phyloP scores from a whole-genome alignment of 2,797 vertebrate genomes.

The Holocentrus rufus region DNA sequence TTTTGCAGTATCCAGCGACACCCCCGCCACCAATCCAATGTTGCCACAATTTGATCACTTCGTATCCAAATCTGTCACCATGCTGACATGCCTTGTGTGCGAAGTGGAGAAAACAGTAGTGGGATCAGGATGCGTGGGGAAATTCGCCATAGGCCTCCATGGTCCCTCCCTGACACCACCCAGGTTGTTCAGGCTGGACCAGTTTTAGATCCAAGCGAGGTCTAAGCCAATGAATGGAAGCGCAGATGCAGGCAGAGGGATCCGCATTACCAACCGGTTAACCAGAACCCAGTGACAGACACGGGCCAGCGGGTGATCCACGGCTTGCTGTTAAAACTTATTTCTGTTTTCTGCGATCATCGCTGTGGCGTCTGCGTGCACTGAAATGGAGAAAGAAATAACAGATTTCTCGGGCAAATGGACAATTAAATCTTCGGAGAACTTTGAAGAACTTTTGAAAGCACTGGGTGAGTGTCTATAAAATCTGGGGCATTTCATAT shows the following conservation, averaged over 20 bases:
- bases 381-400: conserved; percentile 73
- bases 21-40: background rate
- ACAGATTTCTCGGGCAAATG: conserved; percentile 92
- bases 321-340: conserved; percentile 12
- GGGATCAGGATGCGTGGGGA: conserved; percentile 20
- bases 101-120: conserved; percentile 46
- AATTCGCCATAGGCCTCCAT: conserved; percentile 5
- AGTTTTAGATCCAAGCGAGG: conserved; percentile 49
- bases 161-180: conserved; percentile 49
- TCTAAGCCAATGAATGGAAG: conserved; percentile 69
- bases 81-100: conserved; percentile 42
- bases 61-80: conserved; percentile 74
- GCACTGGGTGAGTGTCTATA: conserved; percentile 83
- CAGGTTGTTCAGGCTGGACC: conserved; percentile 51
- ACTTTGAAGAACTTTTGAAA: conserved; percentile 93
- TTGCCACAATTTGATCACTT: conserved; percentile 48
- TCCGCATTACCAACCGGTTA: conserved; percentile 30
- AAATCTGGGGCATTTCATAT: background rate
- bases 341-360: background rate
- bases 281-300: conserved; percentile 34
- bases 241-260: conserved; percentile 61
- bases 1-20: background rate
- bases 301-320: background rate
- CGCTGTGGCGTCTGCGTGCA: background rate
- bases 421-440: conserved; percentile 92